Percentiles rank a stretch among this genome's conserved stretches.
Conservation (phyloP, 2,113 vertebrate genomes). For the human region DNA sequence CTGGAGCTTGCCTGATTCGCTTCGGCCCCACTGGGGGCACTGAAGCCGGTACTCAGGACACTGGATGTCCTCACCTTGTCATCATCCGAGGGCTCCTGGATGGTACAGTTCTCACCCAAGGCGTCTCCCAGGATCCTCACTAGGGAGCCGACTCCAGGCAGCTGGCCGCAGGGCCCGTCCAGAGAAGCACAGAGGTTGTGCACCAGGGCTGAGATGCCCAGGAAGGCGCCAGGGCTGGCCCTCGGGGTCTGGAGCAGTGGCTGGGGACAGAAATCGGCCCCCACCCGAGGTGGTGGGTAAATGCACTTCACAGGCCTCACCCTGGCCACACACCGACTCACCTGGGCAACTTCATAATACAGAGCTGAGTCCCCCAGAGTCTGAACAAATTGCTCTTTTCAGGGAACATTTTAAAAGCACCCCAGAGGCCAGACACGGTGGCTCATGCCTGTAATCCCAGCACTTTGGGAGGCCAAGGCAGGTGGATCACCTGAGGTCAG, state of each 20-base stretch:
- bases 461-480: no score
- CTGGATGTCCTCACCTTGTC: constrained; percentile 72
- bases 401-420: no score
- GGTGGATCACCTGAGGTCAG: no score
- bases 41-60: no score
- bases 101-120: constrained; percentile 80
- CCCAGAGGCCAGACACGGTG: no score
- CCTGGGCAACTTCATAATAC: not conserved
- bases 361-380: not conserved
- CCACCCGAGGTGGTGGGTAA: not conserved
- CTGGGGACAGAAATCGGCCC: constrained; percentile 75
- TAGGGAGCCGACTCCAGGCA: constrained; percentile 85
- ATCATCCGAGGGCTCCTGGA: constrained; percentile 44
- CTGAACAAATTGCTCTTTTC: no score
- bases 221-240: constrained; percentile 81
- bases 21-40: not conserved
- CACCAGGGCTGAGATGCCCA: constrained; percentile 86
- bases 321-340: no score
- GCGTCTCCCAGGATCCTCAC: constrained; percentile 81
- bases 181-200: constrained; percentile 85
- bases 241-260: constrained; percentile 82
- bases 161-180: constrained; percentile 76
- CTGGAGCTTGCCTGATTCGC: not conserved
- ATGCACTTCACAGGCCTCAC: not conserved
- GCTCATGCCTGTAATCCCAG: no score